phyloP scores from a whole-genome alignment of 2,888 invertebrate species.

The Biston stratarius region DNA sequence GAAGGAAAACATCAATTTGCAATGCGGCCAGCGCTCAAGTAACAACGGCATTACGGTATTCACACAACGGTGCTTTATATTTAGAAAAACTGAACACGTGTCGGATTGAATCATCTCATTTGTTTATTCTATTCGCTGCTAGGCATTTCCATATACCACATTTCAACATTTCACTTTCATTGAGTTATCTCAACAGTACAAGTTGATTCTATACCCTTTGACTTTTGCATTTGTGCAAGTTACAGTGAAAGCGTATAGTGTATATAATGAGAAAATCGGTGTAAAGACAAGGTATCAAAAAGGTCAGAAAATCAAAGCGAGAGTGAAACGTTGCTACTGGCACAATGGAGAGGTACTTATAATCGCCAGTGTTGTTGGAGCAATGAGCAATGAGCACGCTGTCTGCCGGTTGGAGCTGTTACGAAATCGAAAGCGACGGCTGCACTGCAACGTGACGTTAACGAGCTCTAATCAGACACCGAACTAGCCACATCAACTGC shows the following conservation, averaged over 20 bases:
- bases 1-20: slow-evolving; percentile 66
- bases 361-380: slow-evolving; percentile 65
- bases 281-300: slow-evolving; percentile 47
- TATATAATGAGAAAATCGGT: slow-evolving; percentile 52
- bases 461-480: slow-evolving; percentile 4
- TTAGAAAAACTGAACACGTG: slow-evolving; percentile 75
- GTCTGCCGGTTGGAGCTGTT: slow-evolving; percentile 60
- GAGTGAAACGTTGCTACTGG: slow-evolving; percentile 67
- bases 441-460: slow-evolving; percentile 64
- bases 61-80: slow-evolving; percentile 78
- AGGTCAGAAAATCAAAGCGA: slow-evolving; percentile 51
- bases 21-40: slow-evolving; percentile 71
- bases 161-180: slow-evolving; percentile 66
- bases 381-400: slow-evolving; percentile 45
- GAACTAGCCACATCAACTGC: slow-evolving; percentile 12
- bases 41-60: slow-evolving; percentile 72
- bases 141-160: slow-evolving; percentile 64
- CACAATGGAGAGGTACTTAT: slow-evolving; percentile 66
- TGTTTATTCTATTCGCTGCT: slow-evolving; percentile 61
- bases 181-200: slow-evolving; percentile 35
- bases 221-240: slow-evolving; percentile 11
- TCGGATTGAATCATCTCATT: slow-evolving; percentile 73
- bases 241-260: slow-evolving; percentile 35
- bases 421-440: slow-evolving; percentile 73
- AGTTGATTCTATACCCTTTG: slow-evolving; percentile 10